Percentiles rank a stretch among this genome's conserved stretches.
Evolutionary conservation across 23 tunicate species (phyloP).

Genomic region (Ciona savignyi): DNA sequence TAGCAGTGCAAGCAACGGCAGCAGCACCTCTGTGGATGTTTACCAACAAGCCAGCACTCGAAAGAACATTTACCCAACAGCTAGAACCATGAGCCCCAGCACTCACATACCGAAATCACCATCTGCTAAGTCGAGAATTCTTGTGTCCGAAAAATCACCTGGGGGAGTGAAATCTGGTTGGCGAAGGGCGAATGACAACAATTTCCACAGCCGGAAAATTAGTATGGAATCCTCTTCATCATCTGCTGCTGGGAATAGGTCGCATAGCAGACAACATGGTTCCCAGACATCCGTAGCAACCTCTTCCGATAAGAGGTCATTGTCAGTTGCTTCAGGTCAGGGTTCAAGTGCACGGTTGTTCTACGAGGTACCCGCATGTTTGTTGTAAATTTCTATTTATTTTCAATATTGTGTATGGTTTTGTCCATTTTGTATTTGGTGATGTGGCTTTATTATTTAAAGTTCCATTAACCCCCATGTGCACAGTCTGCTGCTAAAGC

Average conservation of each 20-base stretch:
- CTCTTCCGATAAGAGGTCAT: not conserved
- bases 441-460: no score
- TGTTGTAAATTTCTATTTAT: no score
- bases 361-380: conserved; percentile 15
- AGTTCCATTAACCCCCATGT: no score
- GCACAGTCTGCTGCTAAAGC: no score
- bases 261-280: not conserved
- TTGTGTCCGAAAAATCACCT: conserved; percentile 6
- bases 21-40: conserved; percentile 12
- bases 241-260: not conserved
- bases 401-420: no score
- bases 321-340: conserved; percentile 18
- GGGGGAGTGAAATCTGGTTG: not conserved
- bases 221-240: conserved; percentile 32
- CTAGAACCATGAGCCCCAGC: conserved; percentile 19
- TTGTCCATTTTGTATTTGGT: no score
- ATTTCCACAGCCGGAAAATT: conserved; percentile 4
- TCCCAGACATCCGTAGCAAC: conserved; percentile 6
- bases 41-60: conserved; percentile 1
- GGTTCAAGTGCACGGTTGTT: conserved; percentile 18
- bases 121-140: conserved; percentile 15
- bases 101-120: conserved; percentile 72
- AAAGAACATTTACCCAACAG: conserved; percentile 34
- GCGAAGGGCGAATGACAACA: conserved; percentile 7
- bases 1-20: conserved; percentile 33